Conservation (phyloP, 2,113 vertebrate genomes). For the Gallinago undulata region DNA sequence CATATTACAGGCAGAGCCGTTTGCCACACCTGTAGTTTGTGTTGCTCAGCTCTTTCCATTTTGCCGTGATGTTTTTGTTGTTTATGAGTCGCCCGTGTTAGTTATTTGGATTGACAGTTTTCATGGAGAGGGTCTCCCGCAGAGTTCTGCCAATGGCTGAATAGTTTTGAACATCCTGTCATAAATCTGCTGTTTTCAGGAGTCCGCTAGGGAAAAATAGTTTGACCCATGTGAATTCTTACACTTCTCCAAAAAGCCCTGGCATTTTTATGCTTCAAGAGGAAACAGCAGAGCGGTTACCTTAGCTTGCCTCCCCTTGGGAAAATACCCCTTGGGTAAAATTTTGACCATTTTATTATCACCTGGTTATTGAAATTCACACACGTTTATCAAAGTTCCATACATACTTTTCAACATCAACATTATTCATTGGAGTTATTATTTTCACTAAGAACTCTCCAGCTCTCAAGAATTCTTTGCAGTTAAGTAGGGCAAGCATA, state of each 20-base stretch:
- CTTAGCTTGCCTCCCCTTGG: neutral
- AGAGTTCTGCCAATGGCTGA: neutral
- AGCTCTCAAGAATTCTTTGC: neutral
- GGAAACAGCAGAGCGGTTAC: neutral
- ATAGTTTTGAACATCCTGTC: neutral
- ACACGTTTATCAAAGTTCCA: neutral
- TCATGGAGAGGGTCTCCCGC: rapidly evolving
- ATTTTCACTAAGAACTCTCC: neutral
- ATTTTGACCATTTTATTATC: neutral
- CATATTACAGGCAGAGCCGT: neutral
- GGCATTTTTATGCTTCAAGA: neutral
- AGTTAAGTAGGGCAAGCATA: neutral
- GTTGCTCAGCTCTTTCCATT: neutral
- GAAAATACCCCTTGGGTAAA: neutral
- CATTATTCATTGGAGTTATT: neutral
- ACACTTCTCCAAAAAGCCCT: neutral
- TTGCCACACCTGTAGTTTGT: neutral
- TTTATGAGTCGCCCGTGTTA: neutral
- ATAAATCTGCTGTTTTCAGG: neutral
- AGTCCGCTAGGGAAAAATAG: neutral
- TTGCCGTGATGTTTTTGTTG: neutral
- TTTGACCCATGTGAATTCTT: neutral
- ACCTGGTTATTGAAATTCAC: neutral
- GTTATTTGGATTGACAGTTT: neutral
- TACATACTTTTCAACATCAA: neutral